Conservation (phyloP, 2,113 vertebrate species). For the Syngnathus typhle region DNA sequence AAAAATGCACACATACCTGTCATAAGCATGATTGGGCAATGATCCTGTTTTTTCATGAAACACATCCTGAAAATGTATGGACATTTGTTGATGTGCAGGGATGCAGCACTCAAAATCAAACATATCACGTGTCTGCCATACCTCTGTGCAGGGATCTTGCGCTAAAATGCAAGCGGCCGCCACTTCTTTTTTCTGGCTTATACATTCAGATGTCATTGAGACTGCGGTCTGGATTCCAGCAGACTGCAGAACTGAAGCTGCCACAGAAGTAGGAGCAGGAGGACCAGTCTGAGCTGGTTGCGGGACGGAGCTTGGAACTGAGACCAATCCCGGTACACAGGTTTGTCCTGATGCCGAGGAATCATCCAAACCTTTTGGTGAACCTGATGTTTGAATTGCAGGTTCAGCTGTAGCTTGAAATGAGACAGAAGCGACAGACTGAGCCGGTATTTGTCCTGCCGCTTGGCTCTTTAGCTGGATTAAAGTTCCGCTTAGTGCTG, state of each 20-base stretch:
- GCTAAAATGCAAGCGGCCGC: constrained; percentile 35
- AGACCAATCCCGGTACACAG: constrained; percentile 16
- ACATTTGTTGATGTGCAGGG: not conserved
- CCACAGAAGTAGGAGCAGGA: constrained; percentile 29
- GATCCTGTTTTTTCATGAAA: constrained; percentile 75
- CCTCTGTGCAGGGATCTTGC: constrained; percentile 57
- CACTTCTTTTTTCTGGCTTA: constrained; percentile 50
- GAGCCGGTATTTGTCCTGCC: constrained; percentile 19
- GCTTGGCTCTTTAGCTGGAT: constrained; percentile 33
- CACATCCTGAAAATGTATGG: constrained; percentile 67
- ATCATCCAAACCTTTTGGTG: constrained; percentile 24
- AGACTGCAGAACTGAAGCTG: constrained; percentile 65
- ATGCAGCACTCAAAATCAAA: not conserved
- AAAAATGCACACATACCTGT: constrained; percentile 74
- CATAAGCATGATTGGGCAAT: constrained; percentile 72
- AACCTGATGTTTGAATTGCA: constrained; percentile 18
- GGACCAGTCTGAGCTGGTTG: constrained; percentile 26
- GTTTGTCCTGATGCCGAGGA: constrained; percentile 10
- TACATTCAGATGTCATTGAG: constrained; percentile 44
- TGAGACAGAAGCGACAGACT: not conserved
- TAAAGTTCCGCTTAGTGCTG: constrained; percentile 22
- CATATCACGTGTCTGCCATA: constrained; percentile 26
- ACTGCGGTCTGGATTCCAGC: constrained; percentile 64
- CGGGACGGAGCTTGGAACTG: constrained; percentile 11
- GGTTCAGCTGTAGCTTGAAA: constrained; percentile 9